Conservation (phyloP, 2,888 invertebrate species). For the Alentia gelatinosa region DNA sequence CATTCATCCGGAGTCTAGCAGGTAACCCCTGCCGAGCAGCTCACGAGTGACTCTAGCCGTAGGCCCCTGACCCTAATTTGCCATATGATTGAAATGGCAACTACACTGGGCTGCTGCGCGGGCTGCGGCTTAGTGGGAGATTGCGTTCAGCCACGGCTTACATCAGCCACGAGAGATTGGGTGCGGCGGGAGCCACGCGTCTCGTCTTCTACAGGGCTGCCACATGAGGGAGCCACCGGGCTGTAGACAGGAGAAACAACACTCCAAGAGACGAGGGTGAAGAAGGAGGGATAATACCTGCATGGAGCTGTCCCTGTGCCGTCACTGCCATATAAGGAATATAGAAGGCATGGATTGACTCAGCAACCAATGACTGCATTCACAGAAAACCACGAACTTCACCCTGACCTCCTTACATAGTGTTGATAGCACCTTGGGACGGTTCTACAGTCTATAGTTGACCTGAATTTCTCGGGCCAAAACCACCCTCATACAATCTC, state of each 20-base stretch:
- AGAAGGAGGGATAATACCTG: background rate
- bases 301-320: too few relatives aligned
- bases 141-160: background rate
- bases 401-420: too few relatives aligned
- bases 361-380: too few relatives aligned
- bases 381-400: too few relatives aligned
- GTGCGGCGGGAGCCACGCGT: background rate
- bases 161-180: background rate
- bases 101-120: background rate
- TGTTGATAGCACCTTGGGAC: too few relatives aligned
- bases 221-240: background rate
- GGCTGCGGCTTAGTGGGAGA: background rate
- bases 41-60: background rate
- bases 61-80: slow-evolving; percentile 44
- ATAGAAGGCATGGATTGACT: too few relatives aligned
- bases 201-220: background rate
- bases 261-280: background rate
- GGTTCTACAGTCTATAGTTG: too few relatives aligned
- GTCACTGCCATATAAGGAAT: too few relatives aligned
- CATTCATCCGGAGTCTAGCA: background rate
- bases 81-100: slow-evolving; percentile 38
- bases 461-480: too few relatives aligned
- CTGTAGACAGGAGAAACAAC: background rate
- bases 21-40: background rate
- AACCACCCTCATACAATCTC: too few relatives aligned